phyloP scores from a whole-genome alignment of 1,140 invertebrate species.

The Leptopilina clavipes region DNA sequence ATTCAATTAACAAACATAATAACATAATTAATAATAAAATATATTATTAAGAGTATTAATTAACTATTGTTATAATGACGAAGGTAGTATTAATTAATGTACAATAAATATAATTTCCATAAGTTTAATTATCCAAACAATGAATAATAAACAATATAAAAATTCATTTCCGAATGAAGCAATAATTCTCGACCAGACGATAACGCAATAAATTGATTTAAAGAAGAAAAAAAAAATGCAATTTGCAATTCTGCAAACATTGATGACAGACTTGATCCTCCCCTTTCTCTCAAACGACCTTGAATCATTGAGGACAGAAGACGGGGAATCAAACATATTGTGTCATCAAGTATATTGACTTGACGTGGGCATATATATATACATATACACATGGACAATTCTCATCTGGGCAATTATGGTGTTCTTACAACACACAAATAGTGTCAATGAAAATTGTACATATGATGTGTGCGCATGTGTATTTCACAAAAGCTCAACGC shows the following conservation, averaged over 20 bases:
- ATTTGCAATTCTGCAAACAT: conserved; percentile 2
- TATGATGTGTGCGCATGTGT: background rate
- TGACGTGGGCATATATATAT: conserved; percentile 3
- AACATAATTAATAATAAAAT: no score
- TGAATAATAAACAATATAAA: no score
- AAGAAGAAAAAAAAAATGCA: background rate
- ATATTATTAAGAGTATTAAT: no score
- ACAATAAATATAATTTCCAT: no score
- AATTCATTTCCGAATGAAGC: no score
- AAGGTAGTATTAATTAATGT: no score
- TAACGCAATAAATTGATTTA: background rate
- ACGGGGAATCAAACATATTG: conserved; percentile 18
- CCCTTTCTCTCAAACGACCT: background rate
- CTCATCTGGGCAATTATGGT: conserved; percentile 23
- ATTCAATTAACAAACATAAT: no score
- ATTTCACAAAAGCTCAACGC: conserved; percentile 15
- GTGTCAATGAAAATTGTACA: conserved; percentile 33
- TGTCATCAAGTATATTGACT: conserved; percentile 23
- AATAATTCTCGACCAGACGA: no score
- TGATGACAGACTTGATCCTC: background rate
- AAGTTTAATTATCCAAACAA: no score
- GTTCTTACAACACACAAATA: conserved; percentile 9
- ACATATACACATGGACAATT: background rate
- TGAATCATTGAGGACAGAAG: conserved; percentile 24
- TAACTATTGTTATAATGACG: no score